These are phyloP conservation scores for Scytalopus superciliaris DNA, from an alignment of 2,113 vertebrate species.

Conservation along the genomic window DNA sequence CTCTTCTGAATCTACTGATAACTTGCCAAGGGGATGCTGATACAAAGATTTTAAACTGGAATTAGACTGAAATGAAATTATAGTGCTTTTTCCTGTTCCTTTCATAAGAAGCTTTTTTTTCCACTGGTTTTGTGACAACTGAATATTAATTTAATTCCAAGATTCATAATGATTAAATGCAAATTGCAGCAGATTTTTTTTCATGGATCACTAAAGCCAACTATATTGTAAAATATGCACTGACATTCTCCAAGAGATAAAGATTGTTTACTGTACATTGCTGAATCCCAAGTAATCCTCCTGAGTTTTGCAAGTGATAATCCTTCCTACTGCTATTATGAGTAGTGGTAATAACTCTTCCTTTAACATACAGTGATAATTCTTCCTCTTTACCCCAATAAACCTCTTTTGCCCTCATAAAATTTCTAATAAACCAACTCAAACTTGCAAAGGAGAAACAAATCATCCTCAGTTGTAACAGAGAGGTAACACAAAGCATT, in stretches of 20 bases:
- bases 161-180: conserved; percentile 18
- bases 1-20: not conserved
- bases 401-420: not conserved
- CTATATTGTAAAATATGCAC: not conserved
- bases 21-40: not conserved
- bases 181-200: conserved; percentile 29
- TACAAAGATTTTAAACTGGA: not conserved
- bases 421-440: not conserved
- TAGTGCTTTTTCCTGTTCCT: not conserved
- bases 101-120: not conserved
- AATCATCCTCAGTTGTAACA: not conserved
- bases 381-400: not conserved
- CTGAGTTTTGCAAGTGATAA: conserved; percentile 28
- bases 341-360: conserved; percentile 19
- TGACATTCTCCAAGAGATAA: conserved; percentile 47
- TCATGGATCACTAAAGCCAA: not conserved
- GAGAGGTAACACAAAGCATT: not conserved
- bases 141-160: conserved; percentile 45
- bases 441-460: conserved; percentile 13
- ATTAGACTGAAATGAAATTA: not conserved
- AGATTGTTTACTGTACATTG: conserved; percentile 34
- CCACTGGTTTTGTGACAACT: not conserved
- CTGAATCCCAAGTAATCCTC: conserved; percentile 47
- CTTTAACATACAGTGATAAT: conserved; percentile 26
- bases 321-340: not conserved